Evolutionary conservation across 2,888 invertebrate species (phyloP).

Genomic region (Idaea biselata): DNA sequence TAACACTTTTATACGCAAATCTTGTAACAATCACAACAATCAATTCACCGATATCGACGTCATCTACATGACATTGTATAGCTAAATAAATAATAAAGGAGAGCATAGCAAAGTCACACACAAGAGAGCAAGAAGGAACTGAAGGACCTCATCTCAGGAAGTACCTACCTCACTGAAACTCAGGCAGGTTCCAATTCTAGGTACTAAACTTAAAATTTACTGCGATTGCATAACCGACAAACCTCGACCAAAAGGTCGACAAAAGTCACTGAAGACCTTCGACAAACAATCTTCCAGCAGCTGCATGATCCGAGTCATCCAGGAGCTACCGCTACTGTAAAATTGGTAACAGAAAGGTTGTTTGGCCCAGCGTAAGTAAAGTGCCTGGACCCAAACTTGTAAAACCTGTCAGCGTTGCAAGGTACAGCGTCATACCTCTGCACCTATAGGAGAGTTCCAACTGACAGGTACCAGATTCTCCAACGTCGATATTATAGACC

Average conservation of each 20-base stretch:
- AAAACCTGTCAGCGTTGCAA: constrained; percentile 43
- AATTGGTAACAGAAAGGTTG: constrained; percentile 22
- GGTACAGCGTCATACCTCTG: constrained; percentile 26
- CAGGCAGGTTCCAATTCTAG: constrained; percentile 4
- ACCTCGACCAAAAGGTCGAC: constrained; percentile 20
- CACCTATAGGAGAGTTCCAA: constrained; percentile 5
- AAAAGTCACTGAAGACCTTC: constrained; percentile 13
- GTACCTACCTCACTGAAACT: constrained; percentile 9
- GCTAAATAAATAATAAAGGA: no score
- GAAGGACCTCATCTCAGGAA: background rate
- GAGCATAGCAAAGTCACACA: constrained; percentile 20
- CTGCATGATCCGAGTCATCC: constrained; percentile 23
- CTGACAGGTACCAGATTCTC: constrained; percentile 13
- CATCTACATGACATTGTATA: no score
- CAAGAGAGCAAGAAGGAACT: constrained; percentile 22
- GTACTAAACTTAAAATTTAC: background rate
- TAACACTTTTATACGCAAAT: no score
- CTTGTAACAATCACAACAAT: no score
- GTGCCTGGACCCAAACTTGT: constrained; percentile 35
- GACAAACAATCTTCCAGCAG: constrained; percentile 14
- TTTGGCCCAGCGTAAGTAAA: constrained; percentile 27
- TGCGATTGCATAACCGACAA: constrained; percentile 9
- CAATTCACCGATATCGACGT: no score
- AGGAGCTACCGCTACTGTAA: constrained; percentile 17
- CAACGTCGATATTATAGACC: constrained; percentile 21